These are phyloP conservation scores for Ailuropoda melanoleuca DNA, from an alignment of 2,113 vertebrate species.

Conservation along the genomic window DNA sequence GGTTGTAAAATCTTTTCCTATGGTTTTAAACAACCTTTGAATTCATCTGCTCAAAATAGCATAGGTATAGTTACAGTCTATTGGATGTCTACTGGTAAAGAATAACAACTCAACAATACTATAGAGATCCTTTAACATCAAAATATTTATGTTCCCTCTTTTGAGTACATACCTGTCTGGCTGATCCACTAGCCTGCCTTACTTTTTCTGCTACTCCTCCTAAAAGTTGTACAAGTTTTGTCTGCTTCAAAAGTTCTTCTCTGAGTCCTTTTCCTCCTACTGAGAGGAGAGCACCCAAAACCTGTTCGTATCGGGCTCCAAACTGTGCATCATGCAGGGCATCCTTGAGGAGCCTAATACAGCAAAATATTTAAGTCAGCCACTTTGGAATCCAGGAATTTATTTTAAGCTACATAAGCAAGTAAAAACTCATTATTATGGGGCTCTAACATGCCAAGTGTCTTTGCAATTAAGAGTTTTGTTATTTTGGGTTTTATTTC, in stretches of 20 bases:
- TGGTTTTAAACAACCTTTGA: not conserved
- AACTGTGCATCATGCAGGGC: slow-evolving; percentile 93
- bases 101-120: not conserved
- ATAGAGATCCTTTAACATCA: not conserved
- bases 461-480: not conserved
- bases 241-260: slow-evolving; percentile 94
- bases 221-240: slow-evolving; percentile 92
- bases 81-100: not conserved
- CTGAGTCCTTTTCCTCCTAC: slow-evolving; percentile 92
- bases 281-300: slow-evolving; percentile 94
- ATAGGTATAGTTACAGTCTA: not conserved
- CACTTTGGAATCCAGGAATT: slow-evolving; percentile 16
- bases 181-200: slow-evolving; percentile 91
- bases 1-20: not conserved
- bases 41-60: slow-evolving; percentile 2
- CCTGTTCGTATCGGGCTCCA: slow-evolving; percentile 90
- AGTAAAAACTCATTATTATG: slow-evolving; percentile 16
- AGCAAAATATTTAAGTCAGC: slow-evolving; percentile 65
- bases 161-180: slow-evolving; percentile 89
- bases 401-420: slow-evolving; percentile 50
- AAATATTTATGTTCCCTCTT: not conserved
- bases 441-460: not conserved
- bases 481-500: slow-evolving; percentile 46
- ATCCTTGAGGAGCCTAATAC: slow-evolving; percentile 94
- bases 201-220: slow-evolving; percentile 95